phyloP scores from a whole-genome alignment of 2,888 invertebrate genomes.

The Lasioglossum figueresi region DNA sequence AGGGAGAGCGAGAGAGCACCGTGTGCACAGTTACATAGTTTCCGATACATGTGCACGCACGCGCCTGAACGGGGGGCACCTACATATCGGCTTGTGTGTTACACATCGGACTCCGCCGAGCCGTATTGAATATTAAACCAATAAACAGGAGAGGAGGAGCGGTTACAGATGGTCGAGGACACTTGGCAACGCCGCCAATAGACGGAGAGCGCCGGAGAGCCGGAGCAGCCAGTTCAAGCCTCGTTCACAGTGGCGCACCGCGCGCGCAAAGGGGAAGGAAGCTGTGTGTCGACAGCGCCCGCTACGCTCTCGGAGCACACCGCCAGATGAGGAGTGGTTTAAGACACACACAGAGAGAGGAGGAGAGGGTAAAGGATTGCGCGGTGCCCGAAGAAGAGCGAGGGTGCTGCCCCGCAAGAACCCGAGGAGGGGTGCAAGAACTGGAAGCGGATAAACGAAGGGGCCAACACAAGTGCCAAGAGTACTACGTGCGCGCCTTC shows the following conservation, averaged over 20 bases:
- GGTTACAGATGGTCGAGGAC: conserved; percentile 76
- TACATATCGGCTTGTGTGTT: conserved; percentile 62
- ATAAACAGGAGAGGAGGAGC: conserved; percentile 74
- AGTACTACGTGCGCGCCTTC: conserved; percentile 64
- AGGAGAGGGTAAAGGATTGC: conserved; percentile 56
- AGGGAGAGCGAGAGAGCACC: not conserved
- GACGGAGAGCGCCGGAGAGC: conserved; percentile 44
- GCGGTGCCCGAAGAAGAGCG: conserved; percentile 42
- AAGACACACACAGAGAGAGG: conserved; percentile 27
- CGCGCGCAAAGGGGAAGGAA: conserved; percentile 68
- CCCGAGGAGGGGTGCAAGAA: conserved; percentile 64
- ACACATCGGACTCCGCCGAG: conserved; percentile 69
- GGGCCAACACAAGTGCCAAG: conserved; percentile 67
- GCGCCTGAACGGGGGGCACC: conserved; percentile 57
- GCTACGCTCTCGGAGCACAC: conserved; percentile 54
- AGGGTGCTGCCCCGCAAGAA: conserved; percentile 52
- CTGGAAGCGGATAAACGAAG: conserved; percentile 64
- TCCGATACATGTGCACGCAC: conserved; percentile 62
- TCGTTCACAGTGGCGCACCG: conserved; percentile 69
- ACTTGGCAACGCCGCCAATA: conserved; percentile 76
- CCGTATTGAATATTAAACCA: conserved; percentile 78
- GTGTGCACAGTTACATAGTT: conserved; percentile 56
- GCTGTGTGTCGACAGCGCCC: conserved; percentile 64
- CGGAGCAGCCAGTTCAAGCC: conserved; percentile 68
- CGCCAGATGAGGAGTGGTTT: conserved; percentile 65